Evolutionary conservation across 2,113 vertebrate species (phyloP).

Genomic region (Probosciger aterrimus): DNA sequence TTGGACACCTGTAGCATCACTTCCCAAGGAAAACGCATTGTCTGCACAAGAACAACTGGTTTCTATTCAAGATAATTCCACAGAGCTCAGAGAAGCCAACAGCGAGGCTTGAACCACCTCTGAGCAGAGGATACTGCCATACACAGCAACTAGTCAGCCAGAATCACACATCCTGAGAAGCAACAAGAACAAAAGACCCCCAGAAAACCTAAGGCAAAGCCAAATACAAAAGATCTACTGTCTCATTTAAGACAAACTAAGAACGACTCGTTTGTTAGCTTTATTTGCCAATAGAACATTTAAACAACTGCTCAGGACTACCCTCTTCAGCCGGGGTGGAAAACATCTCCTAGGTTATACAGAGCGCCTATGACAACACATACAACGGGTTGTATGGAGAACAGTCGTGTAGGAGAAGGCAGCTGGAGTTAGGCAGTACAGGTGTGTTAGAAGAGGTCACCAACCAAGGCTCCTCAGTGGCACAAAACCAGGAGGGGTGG

Average conservation of each 20-base stretch:
- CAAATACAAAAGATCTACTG: neutral
- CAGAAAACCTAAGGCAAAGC: neutral
- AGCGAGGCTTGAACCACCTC: neutral
- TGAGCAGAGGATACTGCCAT: neutral
- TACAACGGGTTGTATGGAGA: neutral
- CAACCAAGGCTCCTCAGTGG: neutral
- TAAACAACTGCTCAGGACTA: constrained; percentile 37
- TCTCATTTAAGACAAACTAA: constrained; percentile 51
- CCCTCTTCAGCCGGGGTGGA: neutral
- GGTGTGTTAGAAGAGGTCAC: neutral
- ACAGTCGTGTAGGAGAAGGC: neutral
- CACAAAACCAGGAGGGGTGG: neutral
- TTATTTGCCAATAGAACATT: constrained; percentile 64
- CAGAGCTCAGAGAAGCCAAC: neutral
- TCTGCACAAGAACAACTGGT: no score
- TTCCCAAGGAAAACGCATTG: neutral
- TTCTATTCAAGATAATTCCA: rapidly evolving
- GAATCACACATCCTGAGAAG: neutral
- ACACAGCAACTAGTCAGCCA: neutral
- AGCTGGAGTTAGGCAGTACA: neutral
- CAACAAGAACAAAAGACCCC: neutral
- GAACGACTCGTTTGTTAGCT: neutral
- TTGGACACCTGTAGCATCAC: neutral
- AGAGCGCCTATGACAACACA: neutral
- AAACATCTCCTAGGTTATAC: constrained; percentile 15